phyloP scores from a whole-genome alignment of 53 echinoderm and acorn worm species.

The Holothuria leucospilota region DNA sequence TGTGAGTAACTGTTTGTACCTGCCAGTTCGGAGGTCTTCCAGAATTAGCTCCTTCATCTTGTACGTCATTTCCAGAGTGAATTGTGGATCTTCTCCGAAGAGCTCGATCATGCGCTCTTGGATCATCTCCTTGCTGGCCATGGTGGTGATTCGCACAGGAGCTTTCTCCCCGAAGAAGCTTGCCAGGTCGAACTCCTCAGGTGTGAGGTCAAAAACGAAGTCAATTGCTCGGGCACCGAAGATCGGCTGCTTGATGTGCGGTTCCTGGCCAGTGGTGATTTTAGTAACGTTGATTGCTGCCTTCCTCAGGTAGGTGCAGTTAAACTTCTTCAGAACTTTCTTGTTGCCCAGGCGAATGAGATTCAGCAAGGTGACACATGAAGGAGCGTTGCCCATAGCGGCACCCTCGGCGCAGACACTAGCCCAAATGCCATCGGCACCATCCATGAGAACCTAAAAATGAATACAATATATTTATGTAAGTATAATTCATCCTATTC shows the following conservation, averaged over 20 bases:
- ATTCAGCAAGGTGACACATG: slow-evolving; percentile 63
- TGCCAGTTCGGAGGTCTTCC: slow-evolving; percentile 20
- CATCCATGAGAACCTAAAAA: neutral
- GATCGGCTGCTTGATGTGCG: slow-evolving; percentile 60
- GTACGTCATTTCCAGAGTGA: slow-evolving; percentile 40
- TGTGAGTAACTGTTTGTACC: neutral
- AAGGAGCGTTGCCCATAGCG: slow-evolving; percentile 59
- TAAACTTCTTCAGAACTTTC: slow-evolving; percentile 50
- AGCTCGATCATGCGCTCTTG: slow-evolving; percentile 3
- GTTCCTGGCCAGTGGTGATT: slow-evolving; percentile 48
- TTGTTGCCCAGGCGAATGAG: slow-evolving; percentile 43
- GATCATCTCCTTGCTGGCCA: slow-evolving; percentile 52
- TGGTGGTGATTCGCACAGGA: slow-evolving; percentile 27
- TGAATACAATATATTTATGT: too few relatives aligned
- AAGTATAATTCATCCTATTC: too few relatives aligned
- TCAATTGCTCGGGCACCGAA: slow-evolving; percentile 60
- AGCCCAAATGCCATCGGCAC: slow-evolving; percentile 55
- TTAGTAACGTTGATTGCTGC: slow-evolving; percentile 61
- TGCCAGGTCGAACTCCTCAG: slow-evolving; percentile 52
- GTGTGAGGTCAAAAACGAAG: slow-evolving; percentile 43
- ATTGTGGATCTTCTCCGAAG: slow-evolving; percentile 63
- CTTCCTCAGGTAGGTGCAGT: slow-evolving; percentile 60
- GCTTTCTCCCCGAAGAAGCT: slow-evolving; percentile 42
- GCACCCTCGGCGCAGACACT: slow-evolving; percentile 49
- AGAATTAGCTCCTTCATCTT: slow-evolving; percentile 63